Evolutionary conservation across 2,888 invertebrate genomes (phyloP).

Genomic region (Eurytoma adleriae): DNA sequence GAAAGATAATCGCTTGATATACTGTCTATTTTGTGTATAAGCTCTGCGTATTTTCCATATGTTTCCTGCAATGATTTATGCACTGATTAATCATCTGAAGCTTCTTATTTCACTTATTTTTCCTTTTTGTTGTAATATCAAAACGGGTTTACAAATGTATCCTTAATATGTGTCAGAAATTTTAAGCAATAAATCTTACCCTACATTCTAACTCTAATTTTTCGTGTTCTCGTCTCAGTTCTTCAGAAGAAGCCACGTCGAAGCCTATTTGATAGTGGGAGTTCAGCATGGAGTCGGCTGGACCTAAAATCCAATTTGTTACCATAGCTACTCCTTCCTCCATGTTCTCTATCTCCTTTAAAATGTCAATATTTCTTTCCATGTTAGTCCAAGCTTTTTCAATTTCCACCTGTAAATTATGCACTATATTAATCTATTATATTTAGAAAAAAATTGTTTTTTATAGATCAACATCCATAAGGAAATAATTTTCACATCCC

Average conservation of each 20-base stretch:
- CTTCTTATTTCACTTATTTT: neutral
- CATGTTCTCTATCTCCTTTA: constrained; percentile 80
- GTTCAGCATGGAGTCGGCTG: constrained; percentile 85
- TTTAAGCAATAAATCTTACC: constrained; percentile 71
- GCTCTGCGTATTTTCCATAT: constrained; percentile 87
- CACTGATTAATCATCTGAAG: neutral
- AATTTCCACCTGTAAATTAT: constrained; percentile 74
- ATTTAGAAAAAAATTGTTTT: neutral
- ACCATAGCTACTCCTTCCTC: constrained; percentile 84
- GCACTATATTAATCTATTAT: constrained; percentile 30
- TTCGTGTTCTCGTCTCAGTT: constrained; percentile 85
- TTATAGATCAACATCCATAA: too few relatives aligned
- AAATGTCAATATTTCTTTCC: constrained; percentile 79
- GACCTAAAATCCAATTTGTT: constrained; percentile 87
- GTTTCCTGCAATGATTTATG: constrained; percentile 79
- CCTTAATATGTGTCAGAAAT: too few relatives aligned
- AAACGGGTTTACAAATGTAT: neutral
- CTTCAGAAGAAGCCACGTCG: constrained; percentile 84
- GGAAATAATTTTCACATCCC: too few relatives aligned
- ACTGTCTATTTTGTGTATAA: constrained; percentile 84
- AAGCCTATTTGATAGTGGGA: constrained; percentile 85
- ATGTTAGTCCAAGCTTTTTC: constrained; percentile 81
- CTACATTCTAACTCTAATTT: constrained; percentile 86
- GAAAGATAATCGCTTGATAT: constrained; percentile 76
- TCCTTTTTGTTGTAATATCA: neutral